Percentiles rank a stretch among this genome's conserved stretches.
phyloP scores from a whole-genome alignment of 1,140 invertebrate genomes.

The Drosophila sturtevanti region DNA sequence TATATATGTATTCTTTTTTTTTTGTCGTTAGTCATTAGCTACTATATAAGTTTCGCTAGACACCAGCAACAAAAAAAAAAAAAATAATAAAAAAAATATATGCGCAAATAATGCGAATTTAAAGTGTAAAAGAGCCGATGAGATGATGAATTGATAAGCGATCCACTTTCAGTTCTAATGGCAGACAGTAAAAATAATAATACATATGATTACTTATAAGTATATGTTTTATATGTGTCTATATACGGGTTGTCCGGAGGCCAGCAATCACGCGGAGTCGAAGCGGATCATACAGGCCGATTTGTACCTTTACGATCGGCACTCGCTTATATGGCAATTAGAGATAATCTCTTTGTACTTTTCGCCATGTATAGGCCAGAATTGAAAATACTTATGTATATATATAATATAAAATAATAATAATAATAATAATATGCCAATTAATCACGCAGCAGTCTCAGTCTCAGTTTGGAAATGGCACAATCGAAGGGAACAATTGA shows the following conservation, averaged over 20 bases:
- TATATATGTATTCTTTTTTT: slow-evolving; percentile 11
- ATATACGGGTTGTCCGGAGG: slow-evolving; percentile 38
- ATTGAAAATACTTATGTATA: not conserved
- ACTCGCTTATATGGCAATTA: slow-evolving; percentile 12
- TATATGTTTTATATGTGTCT: not conserved
- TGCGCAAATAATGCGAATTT: slow-evolving; percentile 8
- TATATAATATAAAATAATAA: slow-evolving; percentile 14
- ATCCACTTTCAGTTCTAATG: slow-evolving; percentile 45
- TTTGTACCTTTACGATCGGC: slow-evolving; percentile 39
- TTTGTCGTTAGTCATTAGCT: slow-evolving; percentile 63
- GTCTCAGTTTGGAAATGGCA: slow-evolving; percentile 41
- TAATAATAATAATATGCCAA: not conserved
- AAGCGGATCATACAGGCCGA: slow-evolving; percentile 28
- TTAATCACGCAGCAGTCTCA: slow-evolving; percentile 30
- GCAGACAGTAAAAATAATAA: slow-evolving; percentile 37
- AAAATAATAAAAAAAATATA: slow-evolving; percentile 24
- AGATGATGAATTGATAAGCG: slow-evolving; percentile 40
- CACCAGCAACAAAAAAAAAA: slow-evolving; percentile 34
- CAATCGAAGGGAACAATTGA: slow-evolving; percentile 38
- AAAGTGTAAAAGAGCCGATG: slow-evolving; percentile 40
- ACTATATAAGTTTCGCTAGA: slow-evolving; percentile 70
- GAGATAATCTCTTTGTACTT: slow-evolving; percentile 19
- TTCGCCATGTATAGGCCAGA: not conserved
- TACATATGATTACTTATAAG: slow-evolving; percentile 17
- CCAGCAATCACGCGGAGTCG: slow-evolving; percentile 51